Evolutionary conservation across 2,888 invertebrate species (phyloP).

Genomic region (Chrysomela aeneicollis): DNA sequence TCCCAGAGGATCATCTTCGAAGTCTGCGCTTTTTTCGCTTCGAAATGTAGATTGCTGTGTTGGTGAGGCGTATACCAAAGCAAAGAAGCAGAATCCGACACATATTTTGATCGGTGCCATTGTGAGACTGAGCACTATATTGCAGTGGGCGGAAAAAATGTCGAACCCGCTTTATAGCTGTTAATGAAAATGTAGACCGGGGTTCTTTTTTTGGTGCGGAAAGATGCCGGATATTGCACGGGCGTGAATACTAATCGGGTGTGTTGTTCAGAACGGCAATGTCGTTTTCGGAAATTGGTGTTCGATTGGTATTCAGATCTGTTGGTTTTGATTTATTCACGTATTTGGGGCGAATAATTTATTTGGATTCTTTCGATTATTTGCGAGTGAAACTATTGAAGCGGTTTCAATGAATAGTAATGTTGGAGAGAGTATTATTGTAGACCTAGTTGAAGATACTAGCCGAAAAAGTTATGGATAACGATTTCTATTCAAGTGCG

Average conservation of each 20-base stretch:
- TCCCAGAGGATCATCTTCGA: constrained; percentile 78
- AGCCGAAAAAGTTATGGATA: no score
- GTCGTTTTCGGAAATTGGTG: not conserved
- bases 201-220: constrained; percentile 7
- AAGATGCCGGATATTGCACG: constrained; percentile 16
- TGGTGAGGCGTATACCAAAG: constrained; percentile 27
- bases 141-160: not conserved
- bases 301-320: constrained; percentile 26
- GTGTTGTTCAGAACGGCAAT: constrained; percentile 10
- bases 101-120: constrained; percentile 30
- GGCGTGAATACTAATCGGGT: constrained; percentile 24
- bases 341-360: constrained; percentile 22
- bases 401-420: not conserved
- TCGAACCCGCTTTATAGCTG: constrained; percentile 27
- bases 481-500: no score
- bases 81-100: constrained; percentile 33
- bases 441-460: no score
- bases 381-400: constrained; percentile 13
- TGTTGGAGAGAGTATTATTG: constrained; percentile 12
- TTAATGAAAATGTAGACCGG: constrained; percentile 8
- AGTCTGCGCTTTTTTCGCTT: constrained; percentile 65
- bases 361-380: constrained; percentile 18
- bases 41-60: constrained; percentile 42
- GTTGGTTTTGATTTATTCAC: constrained; percentile 18
- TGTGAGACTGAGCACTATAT: no score